Conservation (phyloP, 2,113 vertebrate species). For the Uria aalge region DNA sequence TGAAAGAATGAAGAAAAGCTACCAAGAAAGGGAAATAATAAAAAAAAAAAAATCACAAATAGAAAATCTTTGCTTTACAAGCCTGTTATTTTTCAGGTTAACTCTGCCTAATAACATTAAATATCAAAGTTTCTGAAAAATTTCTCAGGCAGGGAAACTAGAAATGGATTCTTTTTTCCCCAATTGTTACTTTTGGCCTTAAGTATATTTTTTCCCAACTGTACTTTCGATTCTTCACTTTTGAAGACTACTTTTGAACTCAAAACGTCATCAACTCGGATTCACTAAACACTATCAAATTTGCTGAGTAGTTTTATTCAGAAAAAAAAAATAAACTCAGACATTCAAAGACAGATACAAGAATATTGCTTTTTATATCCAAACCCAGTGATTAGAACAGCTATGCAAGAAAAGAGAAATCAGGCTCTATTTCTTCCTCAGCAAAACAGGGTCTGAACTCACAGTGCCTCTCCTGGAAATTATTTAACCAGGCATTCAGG, state of each 20-base stretch:
- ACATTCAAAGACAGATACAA: background rate
- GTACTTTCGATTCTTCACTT: background rate
- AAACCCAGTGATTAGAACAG: background rate
- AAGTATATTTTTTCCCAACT: background rate
- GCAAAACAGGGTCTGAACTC: background rate
- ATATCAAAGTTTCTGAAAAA: background rate
- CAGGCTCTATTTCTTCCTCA: background rate
- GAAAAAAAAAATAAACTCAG: background rate
- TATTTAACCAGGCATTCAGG: accelerated
- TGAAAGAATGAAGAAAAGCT: background rate
- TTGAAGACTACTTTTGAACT: background rate
- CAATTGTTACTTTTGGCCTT: background rate
- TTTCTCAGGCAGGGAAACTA: background rate
- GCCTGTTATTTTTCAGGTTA: background rate
- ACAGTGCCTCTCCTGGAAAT: background rate
- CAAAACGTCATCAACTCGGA: background rate
- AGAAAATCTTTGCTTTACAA: background rate
- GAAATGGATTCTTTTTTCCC: accelerated
- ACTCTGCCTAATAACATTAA: background rate
- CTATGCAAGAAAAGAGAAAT: background rate
- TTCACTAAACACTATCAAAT: background rate
- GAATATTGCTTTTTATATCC: background rate
- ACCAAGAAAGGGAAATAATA: background rate
- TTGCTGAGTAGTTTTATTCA: background rate
- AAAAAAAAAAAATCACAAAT: background rate